Conservation (phyloP, 2,113 vertebrate genomes). For the Phoxinus phoxinus region DNA sequence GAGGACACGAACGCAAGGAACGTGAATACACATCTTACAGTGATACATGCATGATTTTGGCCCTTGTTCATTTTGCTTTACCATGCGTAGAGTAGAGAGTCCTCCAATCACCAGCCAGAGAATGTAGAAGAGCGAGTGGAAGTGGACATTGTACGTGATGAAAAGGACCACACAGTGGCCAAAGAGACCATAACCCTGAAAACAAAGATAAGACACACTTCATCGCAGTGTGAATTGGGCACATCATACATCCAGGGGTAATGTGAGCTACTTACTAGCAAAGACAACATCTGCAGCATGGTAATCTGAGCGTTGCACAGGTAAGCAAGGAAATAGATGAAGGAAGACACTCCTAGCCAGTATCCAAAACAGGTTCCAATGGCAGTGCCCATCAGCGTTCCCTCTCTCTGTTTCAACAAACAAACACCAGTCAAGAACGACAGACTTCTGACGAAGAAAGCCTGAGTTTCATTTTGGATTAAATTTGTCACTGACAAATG, state of each 20-base stretch:
- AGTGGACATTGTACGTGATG: slow-evolving; percentile 95
- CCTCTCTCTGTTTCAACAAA: slow-evolving; percentile 85
- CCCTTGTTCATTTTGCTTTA: slow-evolving; percentile 62
- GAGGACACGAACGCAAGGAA: background rate
- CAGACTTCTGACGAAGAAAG: background rate
- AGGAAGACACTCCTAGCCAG: slow-evolving; percentile 93
- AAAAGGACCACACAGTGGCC: slow-evolving; percentile 94
- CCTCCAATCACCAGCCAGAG: slow-evolving; percentile 93
- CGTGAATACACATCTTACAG: background rate
- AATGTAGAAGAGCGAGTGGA: slow-evolving; percentile 95
- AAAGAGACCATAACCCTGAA: slow-evolving; percentile 95
- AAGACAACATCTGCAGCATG: slow-evolving; percentile 95
- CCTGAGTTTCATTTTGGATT: background rate
- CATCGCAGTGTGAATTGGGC: background rate
- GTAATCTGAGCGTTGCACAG: slow-evolving; percentile 97
- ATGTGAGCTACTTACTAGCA: slow-evolving; percentile 45
- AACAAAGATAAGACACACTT: slow-evolving; percentile 45
- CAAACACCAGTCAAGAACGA: slow-evolving; percentile 25
- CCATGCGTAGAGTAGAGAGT: slow-evolving; percentile 94
- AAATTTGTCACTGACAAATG: background rate
- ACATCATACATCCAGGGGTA: background rate
- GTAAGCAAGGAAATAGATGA: slow-evolving; percentile 96
- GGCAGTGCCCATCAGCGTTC: slow-evolving; percentile 98
- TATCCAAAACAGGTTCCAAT: slow-evolving; percentile 98
- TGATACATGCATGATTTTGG: background rate